These are phyloP conservation scores for Tachina lurida DNA, from an alignment of 2,888 invertebrate genomes.

Conservation along the genomic window DNA sequence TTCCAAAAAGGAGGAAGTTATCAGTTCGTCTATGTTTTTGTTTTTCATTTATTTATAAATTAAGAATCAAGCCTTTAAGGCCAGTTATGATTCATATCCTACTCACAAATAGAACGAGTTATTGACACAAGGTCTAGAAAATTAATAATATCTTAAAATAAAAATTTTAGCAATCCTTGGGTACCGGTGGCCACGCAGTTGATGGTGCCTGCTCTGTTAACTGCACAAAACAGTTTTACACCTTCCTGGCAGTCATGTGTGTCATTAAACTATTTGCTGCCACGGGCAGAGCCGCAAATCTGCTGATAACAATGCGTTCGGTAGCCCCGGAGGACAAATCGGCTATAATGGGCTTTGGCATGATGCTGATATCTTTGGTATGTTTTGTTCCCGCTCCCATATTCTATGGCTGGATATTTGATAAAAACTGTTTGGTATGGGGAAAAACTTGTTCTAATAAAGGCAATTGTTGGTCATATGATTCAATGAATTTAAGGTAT, in stretches of 20 bases:
- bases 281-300: constrained; percentile 86
- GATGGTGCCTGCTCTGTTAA: constrained; percentile 85
- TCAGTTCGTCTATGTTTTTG: no score
- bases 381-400: constrained; percentile 91
- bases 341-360: constrained; percentile 88
- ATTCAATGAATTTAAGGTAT: constrained; percentile 85
- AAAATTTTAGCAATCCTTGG: neutral
- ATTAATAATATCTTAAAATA: neutral
- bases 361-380: constrained; percentile 87
- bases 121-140: no score
- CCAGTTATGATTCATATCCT: no score
- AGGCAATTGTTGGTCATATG: constrained; percentile 90
- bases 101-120: no score
- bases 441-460: constrained; percentile 88
- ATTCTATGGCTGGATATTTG: constrained; percentile 88
- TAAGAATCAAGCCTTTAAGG: no score
- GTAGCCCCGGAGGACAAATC: constrained; percentile 89
- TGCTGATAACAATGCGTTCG: constrained; percentile 86
- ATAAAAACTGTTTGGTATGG: constrained; percentile 88
- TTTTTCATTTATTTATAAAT: no score
- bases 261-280: constrained; percentile 85
- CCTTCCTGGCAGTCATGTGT: constrained; percentile 85
- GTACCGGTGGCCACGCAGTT: constrained; percentile 81
- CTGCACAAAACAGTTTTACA: constrained; percentile 84
- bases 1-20: no score